Conservation (phyloP, 2,113 vertebrate species). For the Rhodinocichla rosea region DNA sequence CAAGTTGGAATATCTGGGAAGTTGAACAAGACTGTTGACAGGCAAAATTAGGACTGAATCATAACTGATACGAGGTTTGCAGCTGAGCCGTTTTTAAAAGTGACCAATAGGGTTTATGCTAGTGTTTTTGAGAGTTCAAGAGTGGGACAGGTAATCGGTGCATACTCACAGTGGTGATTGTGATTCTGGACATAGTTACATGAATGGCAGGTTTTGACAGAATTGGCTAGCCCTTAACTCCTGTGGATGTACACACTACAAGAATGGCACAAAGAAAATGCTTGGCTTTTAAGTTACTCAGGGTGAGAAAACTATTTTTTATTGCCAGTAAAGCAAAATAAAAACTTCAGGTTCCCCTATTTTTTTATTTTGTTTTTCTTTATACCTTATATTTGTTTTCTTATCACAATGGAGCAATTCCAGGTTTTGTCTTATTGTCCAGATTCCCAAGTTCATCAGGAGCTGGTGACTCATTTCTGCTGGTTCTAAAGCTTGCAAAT, state of each 20-base stretch:
- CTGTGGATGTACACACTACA: not conserved
- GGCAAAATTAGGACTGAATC: conserved; percentile 70
- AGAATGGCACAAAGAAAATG: not conserved
- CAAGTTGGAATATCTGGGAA: conserved; percentile 68
- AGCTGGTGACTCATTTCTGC: not conserved
- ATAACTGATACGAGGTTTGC: conserved; percentile 65
- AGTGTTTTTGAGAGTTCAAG: not conserved
- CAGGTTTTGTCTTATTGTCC: not conserved
- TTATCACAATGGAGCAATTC: not conserved
- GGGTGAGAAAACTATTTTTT: not conserved
- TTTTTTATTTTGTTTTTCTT: not conserved
- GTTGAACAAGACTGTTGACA: conserved; percentile 71
- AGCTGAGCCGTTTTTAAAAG: conserved; percentile 52
- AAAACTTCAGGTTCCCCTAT: not conserved
- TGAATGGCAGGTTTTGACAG: not conserved
- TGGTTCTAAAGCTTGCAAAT: not conserved
- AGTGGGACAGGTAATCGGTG: not conserved
- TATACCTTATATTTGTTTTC: not conserved
- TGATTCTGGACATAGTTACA: not conserved
- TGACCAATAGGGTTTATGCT: conserved; percentile 29
- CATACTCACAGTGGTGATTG: not conserved
- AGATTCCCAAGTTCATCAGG: not conserved
- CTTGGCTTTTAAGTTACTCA: not conserved
- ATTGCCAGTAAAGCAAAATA: not conserved
- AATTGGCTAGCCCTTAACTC: not conserved